A percentile compares a stretch with the other conserved stretches of the same genome.
Evolutionary conservation across 1,140 invertebrate species (phyloP).

Genomic region (Halyomorpha halys): DNA sequence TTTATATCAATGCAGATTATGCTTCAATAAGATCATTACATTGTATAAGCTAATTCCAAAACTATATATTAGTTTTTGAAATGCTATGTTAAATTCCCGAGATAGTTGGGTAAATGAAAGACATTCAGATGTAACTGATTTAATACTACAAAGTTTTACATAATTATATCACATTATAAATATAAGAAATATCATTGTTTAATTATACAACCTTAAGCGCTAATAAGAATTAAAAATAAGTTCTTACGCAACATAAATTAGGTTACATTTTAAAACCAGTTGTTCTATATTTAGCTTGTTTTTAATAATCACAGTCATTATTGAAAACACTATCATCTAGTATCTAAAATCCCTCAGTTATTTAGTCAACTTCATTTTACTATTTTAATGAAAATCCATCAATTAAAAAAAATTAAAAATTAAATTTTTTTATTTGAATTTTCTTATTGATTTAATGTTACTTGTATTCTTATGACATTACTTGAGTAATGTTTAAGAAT

Average conservation of each 20-base stretch:
- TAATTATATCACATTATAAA: constrained; percentile 11
- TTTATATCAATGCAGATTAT: too few species aligned
- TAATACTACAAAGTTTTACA: constrained; percentile 4
- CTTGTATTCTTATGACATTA: too few species aligned
- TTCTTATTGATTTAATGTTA: too few species aligned
- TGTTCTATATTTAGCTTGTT: too few species aligned
- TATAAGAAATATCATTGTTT: constrained; percentile 12
- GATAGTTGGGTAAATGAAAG: constrained; percentile 6
- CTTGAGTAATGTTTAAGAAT: too few species aligned
- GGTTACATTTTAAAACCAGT: too few species aligned
- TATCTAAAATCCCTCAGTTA: background rate
- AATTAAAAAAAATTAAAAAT: background rate
- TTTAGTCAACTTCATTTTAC: constrained; percentile 10
- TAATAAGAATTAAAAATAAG: too few species aligned
- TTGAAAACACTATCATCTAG: background rate
- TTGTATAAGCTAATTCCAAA: too few species aligned
- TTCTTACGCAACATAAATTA: too few species aligned
- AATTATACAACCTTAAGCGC: background rate
- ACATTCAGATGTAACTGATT: constrained; percentile 7
- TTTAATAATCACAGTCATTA: constrained; percentile 3
- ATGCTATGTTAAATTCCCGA: background rate
- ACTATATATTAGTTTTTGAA: too few species aligned
- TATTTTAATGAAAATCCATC: constrained; percentile 5
- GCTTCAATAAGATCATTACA: too few species aligned
- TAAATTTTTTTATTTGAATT: too few species aligned